Evolutionary conservation across 2,888 invertebrate genomes (phyloP).

Genomic region (Coronaproctus castanopsis): DNA sequence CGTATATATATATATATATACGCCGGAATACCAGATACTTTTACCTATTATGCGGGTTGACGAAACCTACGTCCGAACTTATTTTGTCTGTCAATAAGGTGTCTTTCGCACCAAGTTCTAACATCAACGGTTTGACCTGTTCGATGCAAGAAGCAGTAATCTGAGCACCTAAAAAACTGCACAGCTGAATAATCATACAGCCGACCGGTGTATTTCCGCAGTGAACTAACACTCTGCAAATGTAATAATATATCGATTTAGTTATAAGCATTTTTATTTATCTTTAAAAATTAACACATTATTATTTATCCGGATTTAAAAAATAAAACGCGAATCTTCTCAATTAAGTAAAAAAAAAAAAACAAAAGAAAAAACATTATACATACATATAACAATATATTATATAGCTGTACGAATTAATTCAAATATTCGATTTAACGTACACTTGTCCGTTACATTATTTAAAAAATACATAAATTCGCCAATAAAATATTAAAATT

Average conservation of each 20-base stretch:
- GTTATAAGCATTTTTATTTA: too few relatives aligned
- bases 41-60: not conserved
- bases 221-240: constrained; percentile 32
- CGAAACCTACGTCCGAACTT: constrained; percentile 17
- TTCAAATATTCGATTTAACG: too few relatives aligned
- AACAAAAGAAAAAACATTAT: not conserved
- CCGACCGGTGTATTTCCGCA: constrained; percentile 38
- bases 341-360: not conserved
- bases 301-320: not conserved
- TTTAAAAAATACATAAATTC: too few relatives aligned
- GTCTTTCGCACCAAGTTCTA: constrained; percentile 35
- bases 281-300: constrained; percentile 1
- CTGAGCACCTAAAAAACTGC: constrained; percentile 35
- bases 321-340: not conserved
- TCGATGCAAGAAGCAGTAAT: constrained; percentile 33
- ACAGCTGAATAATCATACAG: constrained; percentile 36
- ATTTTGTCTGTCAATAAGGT: constrained; percentile 28
- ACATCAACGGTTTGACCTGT: constrained; percentile 33
- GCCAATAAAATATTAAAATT: too few relatives aligned
- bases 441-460: too few relatives aligned
- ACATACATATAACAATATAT: too few relatives aligned
- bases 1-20: too few relatives aligned
- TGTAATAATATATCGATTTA: too few relatives aligned
- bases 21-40: too few relatives aligned
- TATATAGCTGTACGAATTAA: too few relatives aligned